Evolutionary conservation across 2,113 vertebrate genomes (phyloP), one percentile per base, ranked within the genome.

Genomic region (Excalfactoria chinensis): DNA sequence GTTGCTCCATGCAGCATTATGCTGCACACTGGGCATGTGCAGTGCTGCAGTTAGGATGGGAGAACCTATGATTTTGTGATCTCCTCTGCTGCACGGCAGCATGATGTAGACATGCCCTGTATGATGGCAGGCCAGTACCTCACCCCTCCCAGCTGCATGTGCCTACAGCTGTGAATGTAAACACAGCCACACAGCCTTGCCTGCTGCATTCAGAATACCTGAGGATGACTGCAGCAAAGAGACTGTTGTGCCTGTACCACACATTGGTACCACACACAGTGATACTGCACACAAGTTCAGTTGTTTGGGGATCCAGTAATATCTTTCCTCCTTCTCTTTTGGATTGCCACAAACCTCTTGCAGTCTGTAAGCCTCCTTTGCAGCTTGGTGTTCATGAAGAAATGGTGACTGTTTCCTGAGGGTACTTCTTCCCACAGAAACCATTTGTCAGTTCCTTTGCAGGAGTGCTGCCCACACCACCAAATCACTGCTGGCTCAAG

Each of bases 351-450:
- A 85, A 56, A 91, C 83, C 60, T 84, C 37, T 55, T 93, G 68
- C 41, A 96, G 7, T 74, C 44, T 64, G 30, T 8, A 26, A 30
- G 6, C 30, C 87, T 95, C 78, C 76, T 92, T 76, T 89, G 73
- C 63, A 63, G 13, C 28, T 85, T 48, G n/a, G 46, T 93, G 63
- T 88, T 86, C 6, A 1, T 78, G 77, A 74, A 90, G 92, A 82
- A 94, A 93, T 88, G 94, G 92, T 84, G 56, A 93, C 58, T 48
- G 9, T 77, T 86, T 94, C 86, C 79, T 93, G 67, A 93, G 84
- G 80, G 13, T 62, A 18, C 80, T 86, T 95, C 72, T 90, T 77
- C 74, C 88, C 69, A 62, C 90, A 77, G 87, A 93, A 96, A 88
- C 69, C 91, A 51, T 67, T 89, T 93, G 34, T 90, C 49, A 89